phyloP scores from a whole-genome alignment of 2,797 vertebrate species.

The Ispidina lecontei region DNA sequence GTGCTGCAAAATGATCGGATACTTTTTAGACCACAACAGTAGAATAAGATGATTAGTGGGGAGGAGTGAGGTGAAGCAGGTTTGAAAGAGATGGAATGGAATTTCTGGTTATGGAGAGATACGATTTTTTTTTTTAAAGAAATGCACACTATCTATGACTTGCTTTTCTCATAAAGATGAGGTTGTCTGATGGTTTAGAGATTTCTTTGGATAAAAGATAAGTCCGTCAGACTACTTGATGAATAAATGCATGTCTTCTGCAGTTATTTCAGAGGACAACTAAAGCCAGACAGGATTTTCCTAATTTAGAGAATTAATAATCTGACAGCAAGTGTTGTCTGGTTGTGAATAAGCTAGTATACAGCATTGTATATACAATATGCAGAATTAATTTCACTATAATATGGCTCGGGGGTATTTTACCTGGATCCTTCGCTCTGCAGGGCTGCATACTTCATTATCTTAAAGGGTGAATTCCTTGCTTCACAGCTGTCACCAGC shows the following conservation, averaged over 20 bases:
- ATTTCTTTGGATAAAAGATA: background rate
- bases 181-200: background rate
- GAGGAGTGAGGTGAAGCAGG: background rate
- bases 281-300: background rate
- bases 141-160: fast-evolving
- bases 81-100: background rate
- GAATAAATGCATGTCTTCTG: background rate
- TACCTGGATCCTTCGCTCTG: background rate
- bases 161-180: background rate
- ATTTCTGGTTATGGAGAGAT: background rate
- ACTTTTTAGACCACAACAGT: background rate
- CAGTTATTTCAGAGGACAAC: background rate
- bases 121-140: background rate
- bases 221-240: background rate
- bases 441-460: background rate
- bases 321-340: background rate
- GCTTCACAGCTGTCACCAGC: background rate
- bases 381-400: background rate
- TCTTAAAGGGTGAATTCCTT: background rate
- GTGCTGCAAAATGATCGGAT: background rate
- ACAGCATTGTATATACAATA: background rate
- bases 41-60: background rate
- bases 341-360: background rate
- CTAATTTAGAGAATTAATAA: background rate
- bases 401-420: background rate